Base-by-base conservation (phyloP, 2,797 vertebrate genomes). In the Tachyglossus aculeatus region DNA sequence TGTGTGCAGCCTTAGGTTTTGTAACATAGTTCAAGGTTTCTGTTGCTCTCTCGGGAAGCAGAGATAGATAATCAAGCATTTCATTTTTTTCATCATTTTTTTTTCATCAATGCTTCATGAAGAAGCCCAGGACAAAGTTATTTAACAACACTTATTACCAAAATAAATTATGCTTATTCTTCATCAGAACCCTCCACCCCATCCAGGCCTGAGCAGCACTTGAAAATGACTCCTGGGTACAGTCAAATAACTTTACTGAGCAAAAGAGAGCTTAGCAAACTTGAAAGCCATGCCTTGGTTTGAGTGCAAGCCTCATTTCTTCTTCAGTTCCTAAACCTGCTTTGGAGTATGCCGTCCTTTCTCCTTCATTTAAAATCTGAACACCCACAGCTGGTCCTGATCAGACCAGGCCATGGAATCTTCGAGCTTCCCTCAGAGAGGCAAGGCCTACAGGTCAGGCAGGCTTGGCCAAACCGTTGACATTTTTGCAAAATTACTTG, bases 401-500 rank as follows among this genome's bases (percentile, higher is more conserved):
- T 81, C 45, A 79, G 29, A 62, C 33, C 5, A 56, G 36, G 29
- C 18, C 41, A 60, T 25, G 66, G 25, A 74, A 2, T 85, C 64
- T 86, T 66, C 60, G 77, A 43, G 29, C 41, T 88, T 79, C 63
- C 34, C 64, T 87, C 45, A 68, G 4, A 14, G 72, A 63, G 27
- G 24, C n/a, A 70, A 88, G 24, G 18, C 41, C 31, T n/a, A 14
- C 5, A 58, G 40, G 67, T 79, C 66, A 82, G 63, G 59, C 32
- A 74, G 21, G 60, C 32, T 84, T 78, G 59, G 71, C 55, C 86
- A 75, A 77, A 70, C 16, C 14, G 57, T 4, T 31, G 70, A 68
- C 0, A 69, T 81, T 88, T 89, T 81, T 71, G 18, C 48, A 80
- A 86, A 89, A 88, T 79, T 87, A 67, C n/a, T 77, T 76, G 21